Conservation (phyloP, 1,140 invertebrate genomes). For the Pseudomyrmex sp. region DNA sequence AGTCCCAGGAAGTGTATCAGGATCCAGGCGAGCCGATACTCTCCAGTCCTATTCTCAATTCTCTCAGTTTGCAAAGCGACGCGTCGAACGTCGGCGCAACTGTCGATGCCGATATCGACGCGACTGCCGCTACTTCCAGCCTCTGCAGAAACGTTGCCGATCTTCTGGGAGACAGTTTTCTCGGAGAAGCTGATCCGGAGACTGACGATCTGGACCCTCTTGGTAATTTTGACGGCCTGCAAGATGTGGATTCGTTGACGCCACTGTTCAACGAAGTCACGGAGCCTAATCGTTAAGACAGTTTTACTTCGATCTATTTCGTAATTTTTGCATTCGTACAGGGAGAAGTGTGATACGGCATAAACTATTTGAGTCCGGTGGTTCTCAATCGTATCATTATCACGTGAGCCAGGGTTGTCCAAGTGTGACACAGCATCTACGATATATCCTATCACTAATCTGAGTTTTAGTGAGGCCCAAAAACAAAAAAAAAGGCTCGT, state of each 20-base stretch:
- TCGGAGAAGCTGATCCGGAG: slow-evolving; percentile 77
- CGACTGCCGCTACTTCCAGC: slow-evolving; percentile 55
- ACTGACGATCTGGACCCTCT: slow-evolving; percentile 80
- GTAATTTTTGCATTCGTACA: slow-evolving; percentile 35
- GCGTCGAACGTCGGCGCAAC: slow-evolving; percentile 53
- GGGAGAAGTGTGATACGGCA: slow-evolving; percentile 28
- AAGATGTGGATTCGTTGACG: slow-evolving; percentile 82
- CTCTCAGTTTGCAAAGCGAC: slow-evolving; percentile 78
- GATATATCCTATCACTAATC: too few relatives aligned
- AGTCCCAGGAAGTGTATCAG: slow-evolving; percentile 75
- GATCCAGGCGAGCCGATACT: slow-evolving; percentile 83
- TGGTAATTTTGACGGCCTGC: slow-evolving; percentile 83
- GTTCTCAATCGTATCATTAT: slow-evolving; percentile 47
- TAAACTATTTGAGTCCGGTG: slow-evolving; percentile 41
- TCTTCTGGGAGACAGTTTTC: slow-evolving; percentile 80
- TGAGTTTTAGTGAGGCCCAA: too few relatives aligned
- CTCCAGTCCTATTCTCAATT: slow-evolving; percentile 82
- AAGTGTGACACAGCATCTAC: too few relatives aligned
- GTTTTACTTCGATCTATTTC: slow-evolving; percentile 22
- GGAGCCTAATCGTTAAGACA: slow-evolving; percentile 80
- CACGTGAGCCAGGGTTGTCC: slow-evolving; percentile 4
- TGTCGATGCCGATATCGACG: slow-evolving; percentile 10
- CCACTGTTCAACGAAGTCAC: slow-evolving; percentile 84
- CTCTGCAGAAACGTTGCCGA: slow-evolving; percentile 80
- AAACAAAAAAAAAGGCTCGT: too few relatives aligned